These are phyloP conservation scores for Scleropages formosus DNA, from an alignment of 2,797 vertebrate species.

Conservation along the genomic window DNA sequence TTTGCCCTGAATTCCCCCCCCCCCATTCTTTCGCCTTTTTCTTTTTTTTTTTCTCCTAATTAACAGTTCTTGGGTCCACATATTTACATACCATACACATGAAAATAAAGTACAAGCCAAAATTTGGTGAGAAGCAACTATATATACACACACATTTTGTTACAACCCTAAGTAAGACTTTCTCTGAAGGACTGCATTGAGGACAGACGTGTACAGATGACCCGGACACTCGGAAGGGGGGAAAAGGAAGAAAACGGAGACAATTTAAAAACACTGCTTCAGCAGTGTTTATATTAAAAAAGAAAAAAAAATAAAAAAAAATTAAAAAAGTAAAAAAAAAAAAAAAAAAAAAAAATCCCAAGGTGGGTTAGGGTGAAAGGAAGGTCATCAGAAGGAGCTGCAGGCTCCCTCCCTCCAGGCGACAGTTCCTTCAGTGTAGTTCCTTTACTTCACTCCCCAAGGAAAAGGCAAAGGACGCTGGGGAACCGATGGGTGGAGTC, in stretches of 20 bases:
- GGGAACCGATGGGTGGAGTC: no score
- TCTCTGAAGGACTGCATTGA: background rate
- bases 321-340: no score
- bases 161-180: slow-evolving; percentile 24
- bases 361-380: background rate
- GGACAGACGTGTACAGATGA: slow-evolving; percentile 1
- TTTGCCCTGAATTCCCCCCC: slow-evolving; percentile 68
- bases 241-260: background rate
- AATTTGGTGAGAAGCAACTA: slow-evolving; percentile 76
- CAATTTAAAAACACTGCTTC: no score
- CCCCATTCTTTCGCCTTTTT: slow-evolving; percentile 67
- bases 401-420: slow-evolving; percentile 2
- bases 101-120: slow-evolving; percentile 76
- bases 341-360: no score
- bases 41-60: slow-evolving; percentile 49
- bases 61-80: slow-evolving; percentile 79
- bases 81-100: slow-evolving; percentile 79
- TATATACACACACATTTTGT: slow-evolving; percentile 35
- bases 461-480: slow-evolving; percentile 1
- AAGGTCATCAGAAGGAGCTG: slow-evolving; percentile 13
- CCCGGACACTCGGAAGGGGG: slow-evolving; percentile 1
- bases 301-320: no score
- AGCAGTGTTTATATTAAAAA: no score
- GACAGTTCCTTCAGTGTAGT: background rate
- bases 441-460: slow-evolving; percentile 3